These are phyloP conservation scores for Gandaritis pyraliata DNA, from an alignment of 2,888 invertebrate genomes.

Conservation along the genomic window DNA sequence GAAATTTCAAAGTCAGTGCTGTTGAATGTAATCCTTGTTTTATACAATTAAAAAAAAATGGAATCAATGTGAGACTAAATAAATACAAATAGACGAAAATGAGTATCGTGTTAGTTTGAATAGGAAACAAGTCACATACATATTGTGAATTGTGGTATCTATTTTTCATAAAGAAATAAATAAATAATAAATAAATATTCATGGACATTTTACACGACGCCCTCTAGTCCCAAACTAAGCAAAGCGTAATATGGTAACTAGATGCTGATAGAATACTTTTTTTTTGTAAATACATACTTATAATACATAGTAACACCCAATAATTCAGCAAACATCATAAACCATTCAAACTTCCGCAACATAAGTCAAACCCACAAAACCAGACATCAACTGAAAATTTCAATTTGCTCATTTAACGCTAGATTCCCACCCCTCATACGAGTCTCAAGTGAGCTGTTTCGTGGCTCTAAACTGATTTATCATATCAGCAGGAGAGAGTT, in stretches of 20 bases:
- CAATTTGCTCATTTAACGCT: slow-evolving; percentile 76
- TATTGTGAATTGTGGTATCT: neutral
- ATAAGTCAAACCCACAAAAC: slow-evolving; percentile 40
- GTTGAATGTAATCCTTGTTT: slow-evolving; percentile 1
- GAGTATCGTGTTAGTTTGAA: neutral
- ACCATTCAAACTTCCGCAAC: slow-evolving; percentile 34
- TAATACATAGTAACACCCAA: too few species aligned
- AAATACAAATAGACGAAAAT: too few species aligned
- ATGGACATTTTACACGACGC: too few species aligned
- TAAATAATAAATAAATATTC: too few species aligned
- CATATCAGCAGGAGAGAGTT: slow-evolving; percentile 74
- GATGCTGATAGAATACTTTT: too few species aligned
- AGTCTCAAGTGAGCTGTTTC: slow-evolving; percentile 76
- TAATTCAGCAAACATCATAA: slow-evolving; percentile 44
- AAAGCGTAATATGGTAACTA: too few species aligned
- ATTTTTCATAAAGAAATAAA: too few species aligned
- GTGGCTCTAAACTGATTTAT: slow-evolving; percentile 81
- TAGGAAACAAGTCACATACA: neutral
- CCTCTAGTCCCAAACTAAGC: too few species aligned
- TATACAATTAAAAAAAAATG: too few species aligned
- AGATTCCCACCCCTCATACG: slow-evolving; percentile 67
- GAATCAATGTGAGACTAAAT: too few species aligned
- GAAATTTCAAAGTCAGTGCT: slow-evolving; percentile 8
- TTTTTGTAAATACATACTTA: too few species aligned
- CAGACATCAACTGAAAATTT: slow-evolving; percentile 59